These are phyloP conservation scores for Florisuga fusca DNA, from an alignment of 2,797 vertebrate genomes.

Conservation along the genomic window DNA sequence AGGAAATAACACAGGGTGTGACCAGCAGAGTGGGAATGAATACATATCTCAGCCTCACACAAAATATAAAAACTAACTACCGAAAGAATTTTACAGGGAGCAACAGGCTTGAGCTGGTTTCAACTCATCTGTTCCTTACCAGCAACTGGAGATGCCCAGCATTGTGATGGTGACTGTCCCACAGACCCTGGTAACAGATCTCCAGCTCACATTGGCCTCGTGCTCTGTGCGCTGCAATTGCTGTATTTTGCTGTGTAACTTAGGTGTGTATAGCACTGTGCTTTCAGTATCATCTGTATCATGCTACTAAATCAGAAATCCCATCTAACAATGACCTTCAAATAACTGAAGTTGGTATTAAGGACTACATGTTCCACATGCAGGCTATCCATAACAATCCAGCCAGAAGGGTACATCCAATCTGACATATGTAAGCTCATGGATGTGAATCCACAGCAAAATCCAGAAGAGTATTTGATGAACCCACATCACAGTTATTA, in stretches of 20 bases:
- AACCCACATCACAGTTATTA: neutral
- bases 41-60: fast-evolving
- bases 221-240: neutral
- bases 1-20: neutral
- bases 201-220: fast-evolving
- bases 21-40: neutral
- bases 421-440: neutral
- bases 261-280: too few species aligned
- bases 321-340: neutral
- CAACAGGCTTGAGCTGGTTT: neutral
- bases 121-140: neutral
- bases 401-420: neutral
- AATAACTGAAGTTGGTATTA: neutral
- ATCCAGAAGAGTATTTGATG: neutral
- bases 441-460: neutral
- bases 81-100: neutral
- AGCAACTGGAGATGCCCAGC: fast-evolving
- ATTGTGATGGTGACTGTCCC: fast-evolving
- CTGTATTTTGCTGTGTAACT: neutral
- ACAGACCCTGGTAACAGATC: neutral
- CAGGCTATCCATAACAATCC: neutral
- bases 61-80: neutral
- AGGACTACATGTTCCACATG: fast-evolving
- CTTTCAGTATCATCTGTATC: neutral
- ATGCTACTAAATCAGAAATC: neutral